Evolutionary conservation across 2,113 vertebrate species (phyloP).

Genomic region (Pithys albifrons): DNA sequence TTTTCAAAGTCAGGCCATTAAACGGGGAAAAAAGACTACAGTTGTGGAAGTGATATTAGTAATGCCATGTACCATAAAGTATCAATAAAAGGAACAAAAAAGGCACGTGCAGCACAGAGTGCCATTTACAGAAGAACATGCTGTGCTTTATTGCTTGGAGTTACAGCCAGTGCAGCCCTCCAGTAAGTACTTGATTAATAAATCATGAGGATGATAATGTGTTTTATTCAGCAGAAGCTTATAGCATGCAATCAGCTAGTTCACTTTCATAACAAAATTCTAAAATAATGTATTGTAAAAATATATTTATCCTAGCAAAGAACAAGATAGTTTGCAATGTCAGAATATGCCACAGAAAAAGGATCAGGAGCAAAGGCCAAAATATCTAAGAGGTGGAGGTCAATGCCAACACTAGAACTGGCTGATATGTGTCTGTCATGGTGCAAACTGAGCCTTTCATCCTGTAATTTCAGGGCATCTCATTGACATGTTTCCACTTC

Average conservation of each 20-base stretch:
- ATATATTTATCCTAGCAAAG: background rate
- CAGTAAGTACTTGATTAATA: background rate
- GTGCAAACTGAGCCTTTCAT: background rate
- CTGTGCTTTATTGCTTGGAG: background rate
- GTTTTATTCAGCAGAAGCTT: background rate
- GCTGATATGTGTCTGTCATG: rapidly evolving
- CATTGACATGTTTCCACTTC: background rate
- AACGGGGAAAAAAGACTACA: background rate
- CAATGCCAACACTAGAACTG: background rate
- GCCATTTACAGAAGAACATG: background rate
- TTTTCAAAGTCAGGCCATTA: background rate
- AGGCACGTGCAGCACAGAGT: background rate
- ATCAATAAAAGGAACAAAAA: background rate
- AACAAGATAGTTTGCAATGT: background rate
- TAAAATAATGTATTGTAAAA: background rate
- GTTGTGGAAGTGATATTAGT: background rate
- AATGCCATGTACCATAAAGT: background rate
- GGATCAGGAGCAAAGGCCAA: background rate
- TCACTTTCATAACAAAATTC: background rate
- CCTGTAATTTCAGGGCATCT: background rate
- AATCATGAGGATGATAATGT: background rate
- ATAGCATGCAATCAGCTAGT: background rate
- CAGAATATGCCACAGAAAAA: background rate
- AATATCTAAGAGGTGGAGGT: background rate
- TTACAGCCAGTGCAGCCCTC: background rate